A percentile compares a stretch with the other conserved stretches of the same genome.
Evolutionary conservation across 1,140 invertebrate genomes (phyloP).

Genomic region (Andricus grossulariae): DNA sequence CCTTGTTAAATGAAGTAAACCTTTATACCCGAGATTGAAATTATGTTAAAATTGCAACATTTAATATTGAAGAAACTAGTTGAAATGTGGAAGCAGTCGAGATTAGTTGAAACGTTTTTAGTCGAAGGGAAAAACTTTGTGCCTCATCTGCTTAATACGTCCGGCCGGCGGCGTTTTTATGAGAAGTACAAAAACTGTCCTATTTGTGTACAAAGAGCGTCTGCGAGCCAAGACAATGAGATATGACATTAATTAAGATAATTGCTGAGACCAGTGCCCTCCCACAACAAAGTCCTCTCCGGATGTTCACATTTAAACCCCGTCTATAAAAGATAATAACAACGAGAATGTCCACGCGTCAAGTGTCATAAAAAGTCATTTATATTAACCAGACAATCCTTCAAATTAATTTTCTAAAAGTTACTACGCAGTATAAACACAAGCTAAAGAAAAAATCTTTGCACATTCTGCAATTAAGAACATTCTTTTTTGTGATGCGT

Average conservation of each 20-base stretch:
- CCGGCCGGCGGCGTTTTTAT: constrained; percentile 10
- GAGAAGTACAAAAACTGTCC: constrained; percentile 25
- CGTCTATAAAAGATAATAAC: constrained; percentile 57
- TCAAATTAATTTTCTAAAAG: constrained; percentile 8
- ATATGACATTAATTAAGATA: constrained; percentile 68
- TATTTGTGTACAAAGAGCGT: constrained; percentile 36
- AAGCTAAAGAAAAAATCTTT: constrained; percentile 6
- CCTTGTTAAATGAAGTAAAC: too few relatives aligned
- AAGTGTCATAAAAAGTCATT: constrained; percentile 32
- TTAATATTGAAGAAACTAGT: too few relatives aligned
- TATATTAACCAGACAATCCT: constrained; percentile 18
- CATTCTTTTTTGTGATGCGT: background rate
- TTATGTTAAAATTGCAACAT: too few relatives aligned
- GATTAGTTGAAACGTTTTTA: background rate
- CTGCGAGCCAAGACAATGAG: constrained; percentile 58
- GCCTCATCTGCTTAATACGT: constrained; percentile 6
- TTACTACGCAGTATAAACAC: background rate
- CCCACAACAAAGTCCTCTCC: constrained; percentile 60
- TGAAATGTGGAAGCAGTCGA: too few relatives aligned
- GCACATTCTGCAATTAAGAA: constrained; percentile 27
- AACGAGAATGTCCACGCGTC: constrained; percentile 52
- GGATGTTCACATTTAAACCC: constrained; percentile 67
- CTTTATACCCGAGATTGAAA: too few relatives aligned
- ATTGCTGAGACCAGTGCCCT: constrained; percentile 61
- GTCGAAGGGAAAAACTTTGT: background rate